Evolutionary conservation across 2,797 vertebrate species (phyloP).

Genomic region (Ispidina picta): DNA sequence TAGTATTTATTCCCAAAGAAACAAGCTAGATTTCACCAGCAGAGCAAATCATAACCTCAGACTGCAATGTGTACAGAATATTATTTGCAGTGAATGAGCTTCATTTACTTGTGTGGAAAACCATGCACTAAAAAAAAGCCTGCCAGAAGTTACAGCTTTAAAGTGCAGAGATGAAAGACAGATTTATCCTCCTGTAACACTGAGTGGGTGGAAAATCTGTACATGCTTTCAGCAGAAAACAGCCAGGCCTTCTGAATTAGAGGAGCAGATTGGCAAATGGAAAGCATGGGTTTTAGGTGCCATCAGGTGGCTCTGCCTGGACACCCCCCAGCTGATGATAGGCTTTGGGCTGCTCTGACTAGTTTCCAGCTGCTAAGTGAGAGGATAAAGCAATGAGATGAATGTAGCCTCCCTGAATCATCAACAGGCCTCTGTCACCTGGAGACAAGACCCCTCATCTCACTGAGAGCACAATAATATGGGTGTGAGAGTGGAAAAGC

Average conservation of each 20-base stretch:
- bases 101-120: background rate
- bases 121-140: background rate
- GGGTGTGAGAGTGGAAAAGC: background rate
- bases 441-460: constrained; percentile 35
- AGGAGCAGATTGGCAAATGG: background rate
- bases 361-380: background rate
- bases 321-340: background rate
- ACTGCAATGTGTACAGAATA: background rate
- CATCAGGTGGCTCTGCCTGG: background rate
- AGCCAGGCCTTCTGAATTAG: background rate
- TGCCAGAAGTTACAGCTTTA: background rate
- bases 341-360: background rate
- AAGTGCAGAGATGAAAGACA: background rate
- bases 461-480: constrained; percentile 19
- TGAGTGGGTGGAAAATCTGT: background rate
- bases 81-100: background rate
- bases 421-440: constrained; percentile 39
- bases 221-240: background rate
- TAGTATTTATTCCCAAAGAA: background rate
- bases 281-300: background rate
- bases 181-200: background rate
- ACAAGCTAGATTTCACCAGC: background rate
- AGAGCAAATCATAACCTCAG: background rate
- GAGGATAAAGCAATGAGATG: constrained; percentile 11
- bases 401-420: background rate